Percentiles rank a stretch among this genome's conserved stretches.
These are phyloP conservation scores for Phalloptychus januarius DNA, from an alignment of 2,797 vertebrate species.

Conservation along the genomic window DNA sequence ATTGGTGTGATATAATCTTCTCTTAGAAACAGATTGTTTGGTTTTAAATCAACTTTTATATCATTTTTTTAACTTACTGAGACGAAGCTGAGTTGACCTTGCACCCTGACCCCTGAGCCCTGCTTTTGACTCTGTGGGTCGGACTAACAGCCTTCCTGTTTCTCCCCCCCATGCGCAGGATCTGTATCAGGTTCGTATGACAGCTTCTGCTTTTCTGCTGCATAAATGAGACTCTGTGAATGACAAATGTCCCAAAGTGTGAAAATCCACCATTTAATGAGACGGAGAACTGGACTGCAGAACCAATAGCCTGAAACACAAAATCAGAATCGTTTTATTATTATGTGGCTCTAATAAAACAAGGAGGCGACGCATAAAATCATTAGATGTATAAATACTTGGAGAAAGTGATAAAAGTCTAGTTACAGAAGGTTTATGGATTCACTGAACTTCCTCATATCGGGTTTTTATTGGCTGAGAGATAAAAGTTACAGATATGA, in stretches of 20 bases:
- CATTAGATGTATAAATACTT: background rate
- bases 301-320: background rate
- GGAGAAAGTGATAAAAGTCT: background rate
- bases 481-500: background rate
- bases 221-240: constrained; percentile 3
- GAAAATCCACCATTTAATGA: constrained; percentile 28
- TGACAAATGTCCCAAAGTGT: background rate
- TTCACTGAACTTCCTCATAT: background rate
- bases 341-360: background rate
- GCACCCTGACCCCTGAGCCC: background rate
- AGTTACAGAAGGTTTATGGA: background rate
- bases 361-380: background rate
- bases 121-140: constrained; percentile 11
- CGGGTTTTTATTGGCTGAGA: background rate
- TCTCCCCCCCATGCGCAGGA: constrained; percentile 80
- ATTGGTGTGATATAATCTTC: background rate
- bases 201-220: constrained; percentile 52
- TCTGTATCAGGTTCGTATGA: constrained; percentile 89
- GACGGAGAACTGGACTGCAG: background rate
- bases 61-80: background rate
- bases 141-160: constrained; percentile 62
- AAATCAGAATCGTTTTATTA: background rate
- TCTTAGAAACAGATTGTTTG: background rate
- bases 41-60: background rate
- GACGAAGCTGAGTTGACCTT: background rate